Conservation (phyloP, 2,888 invertebrate genomes). For the Hydriomena furcata region DNA sequence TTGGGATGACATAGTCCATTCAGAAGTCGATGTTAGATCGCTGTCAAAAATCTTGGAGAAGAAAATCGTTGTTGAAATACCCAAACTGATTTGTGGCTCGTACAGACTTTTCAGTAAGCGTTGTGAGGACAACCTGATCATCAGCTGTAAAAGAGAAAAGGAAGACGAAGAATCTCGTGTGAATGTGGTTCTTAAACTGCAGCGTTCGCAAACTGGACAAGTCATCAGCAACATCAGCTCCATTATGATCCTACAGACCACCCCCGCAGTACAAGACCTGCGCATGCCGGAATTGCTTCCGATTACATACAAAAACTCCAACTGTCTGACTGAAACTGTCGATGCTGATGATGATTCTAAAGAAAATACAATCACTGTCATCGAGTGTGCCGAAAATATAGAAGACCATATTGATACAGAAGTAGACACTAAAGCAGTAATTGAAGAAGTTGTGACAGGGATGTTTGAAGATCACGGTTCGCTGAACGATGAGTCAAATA, state of each 20-base stretch:
- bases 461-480: conserved; percentile 8
- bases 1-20: conserved; percentile 68
- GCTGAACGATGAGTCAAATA: conserved; percentile 12
- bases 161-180: conserved; percentile 47
- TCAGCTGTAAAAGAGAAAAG: conserved; percentile 54
- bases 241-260: conserved; percentile 58
- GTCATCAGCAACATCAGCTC: conserved; percentile 63
- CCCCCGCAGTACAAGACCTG: conserved; percentile 37
- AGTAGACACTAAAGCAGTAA: neutral
- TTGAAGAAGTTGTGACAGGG: conserved; percentile 17
- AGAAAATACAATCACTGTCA: conserved; percentile 8
- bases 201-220: conserved; percentile 57
- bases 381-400: conserved; percentile 10
- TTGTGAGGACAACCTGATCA: conserved; percentile 57
- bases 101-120: conserved; percentile 59
- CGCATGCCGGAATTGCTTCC: conserved; percentile 30
- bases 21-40: conserved; percentile 67
- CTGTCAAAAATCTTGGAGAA: conserved; percentile 69
- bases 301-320: conserved; percentile 31
- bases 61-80: conserved; percentile 66
- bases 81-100: conserved; percentile 62
- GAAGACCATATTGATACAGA: neutral
- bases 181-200: conserved; percentile 60
- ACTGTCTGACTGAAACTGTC: neutral
- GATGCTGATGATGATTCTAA: neutral